Evolutionary conservation across 2,113 vertebrate genomes (phyloP).

Genomic region (Laticauda colubrina): DNA sequence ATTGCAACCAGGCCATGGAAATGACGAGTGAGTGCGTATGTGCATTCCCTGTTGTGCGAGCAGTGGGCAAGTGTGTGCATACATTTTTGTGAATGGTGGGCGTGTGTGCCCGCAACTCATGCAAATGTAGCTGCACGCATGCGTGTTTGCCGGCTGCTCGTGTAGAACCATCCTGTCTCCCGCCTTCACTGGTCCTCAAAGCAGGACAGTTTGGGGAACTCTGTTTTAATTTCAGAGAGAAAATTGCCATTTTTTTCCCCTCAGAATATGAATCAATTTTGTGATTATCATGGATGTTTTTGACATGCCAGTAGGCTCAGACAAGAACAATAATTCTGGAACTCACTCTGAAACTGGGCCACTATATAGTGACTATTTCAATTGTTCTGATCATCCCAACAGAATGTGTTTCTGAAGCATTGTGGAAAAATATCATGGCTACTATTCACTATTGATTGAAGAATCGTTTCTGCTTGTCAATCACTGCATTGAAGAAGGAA

Average conservation of each 20-base stretch:
- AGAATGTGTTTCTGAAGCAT: neutral
- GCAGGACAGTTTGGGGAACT: neutral
- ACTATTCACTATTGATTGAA: neutral
- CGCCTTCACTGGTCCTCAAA: neutral
- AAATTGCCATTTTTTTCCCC: neutral
- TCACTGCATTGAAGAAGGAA: neutral
- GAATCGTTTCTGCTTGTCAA: neutral
- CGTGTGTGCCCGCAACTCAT: fast-evolving
- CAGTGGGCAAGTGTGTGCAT: fast-evolving
- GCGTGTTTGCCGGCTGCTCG: too few relatives aligned
- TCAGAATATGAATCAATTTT: neutral
- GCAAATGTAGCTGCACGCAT: neutral
- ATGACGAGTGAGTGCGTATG: neutral
- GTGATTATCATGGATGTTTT: neutral
- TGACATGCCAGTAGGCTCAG: neutral
- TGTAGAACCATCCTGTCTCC: neutral
- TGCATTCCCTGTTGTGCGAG: neutral
- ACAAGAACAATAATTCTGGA: neutral
- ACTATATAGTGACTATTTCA: neutral
- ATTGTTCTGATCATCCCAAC: neutral
- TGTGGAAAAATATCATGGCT: neutral
- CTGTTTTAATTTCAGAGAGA: neutral
- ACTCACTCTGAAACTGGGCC: neutral
- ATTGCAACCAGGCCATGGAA: neutral
- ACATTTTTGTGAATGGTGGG: neutral